Base-by-base conservation (phyloP, 2,888 invertebrate genomes). In the Chymomyza amoena region DNA sequence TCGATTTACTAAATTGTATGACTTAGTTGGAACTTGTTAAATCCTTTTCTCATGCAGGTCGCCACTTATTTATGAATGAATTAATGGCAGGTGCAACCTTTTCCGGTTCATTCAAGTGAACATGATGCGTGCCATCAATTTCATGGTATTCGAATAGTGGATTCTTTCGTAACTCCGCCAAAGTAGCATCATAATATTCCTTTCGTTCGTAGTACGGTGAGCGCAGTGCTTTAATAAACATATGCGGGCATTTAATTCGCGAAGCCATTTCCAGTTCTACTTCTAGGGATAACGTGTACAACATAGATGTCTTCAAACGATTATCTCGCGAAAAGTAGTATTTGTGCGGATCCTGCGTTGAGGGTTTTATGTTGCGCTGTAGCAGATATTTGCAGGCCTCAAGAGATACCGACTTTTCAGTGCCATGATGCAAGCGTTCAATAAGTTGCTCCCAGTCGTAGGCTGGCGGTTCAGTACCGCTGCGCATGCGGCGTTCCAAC, bases 21-120 rank as follows among this genome's bases (percentile, higher is more conserved):
- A 32, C 32, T 5, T 68, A 76, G 20, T 72, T 64, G 6, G 0
- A 20, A 25, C 25, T 25, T 25, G 56, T 18, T 36, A 13, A n/a
- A 25, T 4, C 0, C 36, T 56, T 10, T 6, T 60, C 72, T 78
- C 64, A 84, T 63, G 75, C 16, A 93, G 93, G 81, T 93, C 92
- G 50, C 81, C 83, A 84, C 72, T 89, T 89, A 64, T 90, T 91
- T 62, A 95, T 91, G 87, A 95, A 95, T 1, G 93, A 91, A 77
- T 93, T 92, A 25, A 95, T 92, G 52, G 93, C 88, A 2, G 93
- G 92, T 0, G 93, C 93, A 20, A 95, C 91, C 75, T 89, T 89
- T 84, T 94, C 93, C 1, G 96, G 95, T 77, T 94, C 92, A 77
- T 94, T 95, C 71, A 96, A 93, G 92, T 96, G 96, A n/a, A 95